These are phyloP conservation scores for Melipona beecheii DNA, from an alignment of 2,888 invertebrate genomes.

Conservation along the genomic window DNA sequence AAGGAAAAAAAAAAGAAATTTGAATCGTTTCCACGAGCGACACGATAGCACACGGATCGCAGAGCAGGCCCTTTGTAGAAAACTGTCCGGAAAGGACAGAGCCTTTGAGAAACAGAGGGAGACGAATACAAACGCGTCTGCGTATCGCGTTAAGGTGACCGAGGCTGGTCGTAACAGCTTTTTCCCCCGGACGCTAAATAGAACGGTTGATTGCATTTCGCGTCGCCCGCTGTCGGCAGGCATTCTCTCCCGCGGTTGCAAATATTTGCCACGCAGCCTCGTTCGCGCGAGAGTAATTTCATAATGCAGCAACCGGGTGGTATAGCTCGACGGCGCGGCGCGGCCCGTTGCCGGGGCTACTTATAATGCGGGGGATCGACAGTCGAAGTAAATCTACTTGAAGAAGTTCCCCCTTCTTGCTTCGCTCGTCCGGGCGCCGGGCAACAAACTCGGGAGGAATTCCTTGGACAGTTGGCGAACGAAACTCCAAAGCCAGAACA, in stretches of 20 bases:
- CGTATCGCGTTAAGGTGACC: neutral
- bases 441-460: conserved; percentile 45
- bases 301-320: conserved; percentile 40
- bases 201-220: conserved; percentile 1
- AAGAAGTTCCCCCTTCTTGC: conserved; percentile 42
- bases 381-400: conserved; percentile 58
- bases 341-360: conserved; percentile 14
- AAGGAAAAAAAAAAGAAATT: no score
- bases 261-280: conserved; percentile 44
- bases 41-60: no score
- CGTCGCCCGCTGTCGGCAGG: no score
- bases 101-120: no score
- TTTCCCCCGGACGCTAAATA: neutral
- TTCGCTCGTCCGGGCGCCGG: conserved; percentile 18
- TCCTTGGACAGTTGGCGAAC: conserved; percentile 36
- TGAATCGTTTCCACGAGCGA: no score
- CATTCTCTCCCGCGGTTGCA: neutral
- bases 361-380: conserved; percentile 52
- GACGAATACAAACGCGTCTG: neutral
- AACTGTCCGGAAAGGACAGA: no score
- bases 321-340: no score
- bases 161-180: neutral
- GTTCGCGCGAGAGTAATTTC: conserved; percentile 52
- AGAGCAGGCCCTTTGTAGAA: no score
- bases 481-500: conserved; percentile 35